phyloP scores from a whole-genome alignment of 2,888 invertebrate species.

The Trachelus troglodyta region DNA sequence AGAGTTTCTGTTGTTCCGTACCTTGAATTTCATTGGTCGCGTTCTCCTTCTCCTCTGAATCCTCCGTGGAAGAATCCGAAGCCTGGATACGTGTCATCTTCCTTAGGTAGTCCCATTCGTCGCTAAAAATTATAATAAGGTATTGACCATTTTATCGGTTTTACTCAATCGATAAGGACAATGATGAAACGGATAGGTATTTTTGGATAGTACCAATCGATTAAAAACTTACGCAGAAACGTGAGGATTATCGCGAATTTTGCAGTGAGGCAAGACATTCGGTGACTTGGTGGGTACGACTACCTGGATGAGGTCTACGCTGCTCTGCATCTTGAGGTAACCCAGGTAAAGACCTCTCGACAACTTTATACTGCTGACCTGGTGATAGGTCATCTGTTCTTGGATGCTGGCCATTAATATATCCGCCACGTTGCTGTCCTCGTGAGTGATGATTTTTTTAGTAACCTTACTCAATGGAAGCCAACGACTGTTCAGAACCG shows the following conservation, averaged over 20 bases:
- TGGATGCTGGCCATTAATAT: conserved; percentile 88
- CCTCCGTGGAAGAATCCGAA: conserved; percentile 65
- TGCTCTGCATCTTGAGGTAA: conserved; percentile 96
- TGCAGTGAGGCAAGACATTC: conserved; percentile 93
- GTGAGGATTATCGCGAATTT: conserved; percentile 94
- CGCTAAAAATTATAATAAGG: conserved; percentile 70
- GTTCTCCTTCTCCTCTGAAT: conserved; percentile 57
- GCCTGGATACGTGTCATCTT: conserved; percentile 58
- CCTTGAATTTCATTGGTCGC: conserved; percentile 52
- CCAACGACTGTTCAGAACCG: conserved; percentile 94
- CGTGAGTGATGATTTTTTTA: conserved; percentile 80
- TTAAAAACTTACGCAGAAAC: conserved; percentile 84
- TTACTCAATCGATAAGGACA: not conserved
- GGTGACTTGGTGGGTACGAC: conserved; percentile 93
- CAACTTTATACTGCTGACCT: conserved; percentile 85
- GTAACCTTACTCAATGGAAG: conserved; percentile 86
- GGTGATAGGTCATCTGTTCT: conserved; percentile 79
- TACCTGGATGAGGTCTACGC: conserved; percentile 93
- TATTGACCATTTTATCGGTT: not conserved
- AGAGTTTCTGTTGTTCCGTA: conserved; percentile 83
- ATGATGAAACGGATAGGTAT: not conserved
- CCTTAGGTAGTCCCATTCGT: conserved; percentile 95
- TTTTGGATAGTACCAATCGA: not conserved
- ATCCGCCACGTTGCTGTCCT: conserved; percentile 83
- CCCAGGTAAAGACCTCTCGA: conserved; percentile 92